Evolutionary conservation across 2,888 invertebrate genomes (phyloP).

Genomic region (Amphipyra berbera): DNA sequence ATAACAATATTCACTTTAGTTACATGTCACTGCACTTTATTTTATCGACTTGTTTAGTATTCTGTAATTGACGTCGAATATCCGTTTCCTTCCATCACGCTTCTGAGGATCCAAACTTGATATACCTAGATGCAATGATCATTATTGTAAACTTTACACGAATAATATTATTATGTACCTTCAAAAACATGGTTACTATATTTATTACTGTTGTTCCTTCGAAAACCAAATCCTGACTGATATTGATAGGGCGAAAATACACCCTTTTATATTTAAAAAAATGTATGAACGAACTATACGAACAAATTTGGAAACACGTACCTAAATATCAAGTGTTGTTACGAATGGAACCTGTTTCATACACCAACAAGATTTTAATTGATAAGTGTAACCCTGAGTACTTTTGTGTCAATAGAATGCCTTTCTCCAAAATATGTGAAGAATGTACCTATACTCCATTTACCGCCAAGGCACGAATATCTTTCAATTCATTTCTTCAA

Average conservation of each 20-base stretch:
- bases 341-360: slow-evolving; percentile 4
- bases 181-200: slow-evolving; percentile 32
- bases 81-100: too few species aligned
- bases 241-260: slow-evolving; percentile 1
- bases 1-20: not conserved
- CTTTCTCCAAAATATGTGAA: not conserved
- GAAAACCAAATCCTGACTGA: slow-evolving; percentile 18
- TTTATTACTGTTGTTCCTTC: not conserved
- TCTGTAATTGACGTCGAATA: too few species aligned
- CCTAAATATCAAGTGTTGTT: not conserved
- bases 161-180: slow-evolving; percentile 35
- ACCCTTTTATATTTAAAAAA: slow-evolving; percentile 30
- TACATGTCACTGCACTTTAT: slow-evolving; percentile 4
- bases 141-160: not conserved
- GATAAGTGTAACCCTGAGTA: slow-evolving; percentile 1
- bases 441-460: not conserved
- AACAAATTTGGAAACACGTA: slow-evolving; percentile 4
- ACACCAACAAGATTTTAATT: slow-evolving; percentile 4
- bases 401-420: not conserved
- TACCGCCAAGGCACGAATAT: too few species aligned
- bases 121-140: too few species aligned
- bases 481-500: too few species aligned
- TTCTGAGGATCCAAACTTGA: too few species aligned
- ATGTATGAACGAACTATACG: not conserved
- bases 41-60: not conserved